Evolutionary conservation across 2,888 invertebrate genomes (phyloP), one percentile per base, ranked within the genome.

Genomic region (Dendrolimus houi): DNA sequence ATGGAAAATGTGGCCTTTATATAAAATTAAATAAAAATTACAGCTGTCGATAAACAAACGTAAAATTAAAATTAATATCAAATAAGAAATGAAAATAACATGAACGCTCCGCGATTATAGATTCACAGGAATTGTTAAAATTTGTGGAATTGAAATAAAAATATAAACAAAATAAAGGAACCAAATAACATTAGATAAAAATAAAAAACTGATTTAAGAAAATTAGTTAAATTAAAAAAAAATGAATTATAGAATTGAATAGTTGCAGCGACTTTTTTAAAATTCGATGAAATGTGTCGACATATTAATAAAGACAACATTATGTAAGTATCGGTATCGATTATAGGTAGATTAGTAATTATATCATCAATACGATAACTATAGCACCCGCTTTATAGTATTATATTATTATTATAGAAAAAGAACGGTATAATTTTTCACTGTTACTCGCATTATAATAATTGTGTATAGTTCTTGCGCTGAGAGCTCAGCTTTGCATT

Each of bases 121-220:
- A 70, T 74, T 68, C 64, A 69, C 74, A 76, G 85, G 85, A 86
- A 85, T 86, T 86, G 87, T 79, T 78, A 67, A 72, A 65, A 74
- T 77, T 76, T 68, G 69, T 75, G 87, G 85, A 87, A 88, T 87
- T 88, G 87, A 87, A 79, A 71, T 64, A 69, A 73, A 29, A 29
- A 76, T 69, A 70, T 72, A 72, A 77, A 76, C 74, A 80, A 77
- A 75, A 75, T 75, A 79, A 83, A 79, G 75, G 86, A 85, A 87
- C 87, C 86, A 87, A 86, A 56, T 47, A 47, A 47, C 47, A 47
- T 47, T 47, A 47, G 47, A 47, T 47, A 47, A 47, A 10, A 9
- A 42, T 14, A 42, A 10, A 47, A 47, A 47, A 47, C 47, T 47
- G 47, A 47, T 47, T 9, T 47, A 47, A 47, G 47, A 47, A 47